Conservation (phyloP, 1,140 invertebrate genomes). For the Pomacea maculata region DNA sequence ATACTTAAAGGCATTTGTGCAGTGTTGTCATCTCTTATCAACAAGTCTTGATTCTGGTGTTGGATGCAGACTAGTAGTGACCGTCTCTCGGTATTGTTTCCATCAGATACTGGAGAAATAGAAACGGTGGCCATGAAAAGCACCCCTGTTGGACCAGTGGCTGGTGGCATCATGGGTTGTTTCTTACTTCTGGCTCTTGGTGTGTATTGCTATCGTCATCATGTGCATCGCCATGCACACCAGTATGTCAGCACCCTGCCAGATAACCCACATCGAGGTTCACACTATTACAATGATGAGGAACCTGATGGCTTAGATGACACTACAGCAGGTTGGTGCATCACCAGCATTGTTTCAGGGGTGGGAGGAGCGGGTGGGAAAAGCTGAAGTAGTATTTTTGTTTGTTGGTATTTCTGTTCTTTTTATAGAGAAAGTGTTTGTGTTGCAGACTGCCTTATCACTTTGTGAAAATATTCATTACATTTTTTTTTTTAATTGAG, state of each 20-base stretch:
- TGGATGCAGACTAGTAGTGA: background rate
- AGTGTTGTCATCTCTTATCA: too few species aligned
- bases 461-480: too few species aligned
- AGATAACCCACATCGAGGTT: slow-evolving; percentile 62
- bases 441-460: too few species aligned
- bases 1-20: too few species aligned
- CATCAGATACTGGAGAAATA: slow-evolving; percentile 67
- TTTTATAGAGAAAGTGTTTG: too few species aligned
- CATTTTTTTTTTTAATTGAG: background rate
- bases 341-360: too few species aligned
- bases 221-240: slow-evolving; percentile 61
- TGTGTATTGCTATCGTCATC: slow-evolving; percentile 73
- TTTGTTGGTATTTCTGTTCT: too few species aligned
- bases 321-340: slow-evolving; percentile 44
- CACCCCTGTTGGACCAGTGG: slow-evolving; percentile 73
- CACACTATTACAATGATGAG: slow-evolving; percentile 68
- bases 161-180: slow-evolving; percentile 73
- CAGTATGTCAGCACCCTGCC: slow-evolving; percentile 61
- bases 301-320: slow-evolving; percentile 64
- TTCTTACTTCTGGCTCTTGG: slow-evolving; percentile 72
- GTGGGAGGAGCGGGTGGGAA: too few species aligned
- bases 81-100: slow-evolving; percentile 24
- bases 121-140: slow-evolving; percentile 67
- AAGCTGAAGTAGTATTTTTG: too few species aligned
- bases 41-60: background rate